phyloP scores from a whole-genome alignment of 2,113 vertebrate genomes.

The Tachysurus vachellii region DNA sequence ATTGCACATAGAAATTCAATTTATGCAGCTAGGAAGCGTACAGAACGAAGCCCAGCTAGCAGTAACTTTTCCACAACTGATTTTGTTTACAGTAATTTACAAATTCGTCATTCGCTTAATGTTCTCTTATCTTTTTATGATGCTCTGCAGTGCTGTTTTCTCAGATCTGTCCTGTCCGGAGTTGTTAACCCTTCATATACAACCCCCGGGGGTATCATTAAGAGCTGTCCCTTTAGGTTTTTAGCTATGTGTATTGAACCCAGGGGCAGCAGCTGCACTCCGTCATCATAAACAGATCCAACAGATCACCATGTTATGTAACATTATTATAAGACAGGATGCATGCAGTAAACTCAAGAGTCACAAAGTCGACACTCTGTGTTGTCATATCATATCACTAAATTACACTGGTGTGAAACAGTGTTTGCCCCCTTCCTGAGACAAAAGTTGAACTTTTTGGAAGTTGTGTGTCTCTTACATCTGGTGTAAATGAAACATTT shows the following conservation, averaged over 20 bases:
- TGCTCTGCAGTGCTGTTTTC: slow-evolving; percentile 51
- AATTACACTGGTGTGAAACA: background rate
- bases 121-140: background rate
- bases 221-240: slow-evolving; percentile 45
- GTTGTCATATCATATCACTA: background rate
- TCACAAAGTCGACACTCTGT: background rate
- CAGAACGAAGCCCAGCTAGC: background rate
- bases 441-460: too few species aligned
- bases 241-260: slow-evolving; percentile 36
- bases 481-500: too few species aligned
- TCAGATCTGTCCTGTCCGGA: slow-evolving; percentile 50
- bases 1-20: background rate
- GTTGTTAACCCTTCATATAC: slow-evolving; percentile 50
- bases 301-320: background rate
- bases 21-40: background rate
- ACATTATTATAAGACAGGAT: background rate
- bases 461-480: too few species aligned
- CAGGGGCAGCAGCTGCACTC: slow-evolving; percentile 56
- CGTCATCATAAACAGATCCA: slow-evolving; percentile 52
- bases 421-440: too few species aligned
- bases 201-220: slow-evolving; percentile 53
- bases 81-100: background rate
- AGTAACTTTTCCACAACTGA: too few species aligned
- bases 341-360: background rate
- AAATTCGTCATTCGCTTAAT: background rate